These are phyloP conservation scores for Melozone crissalis DNA, from an alignment of 2,113 vertebrate genomes.

Conservation along the genomic window DNA sequence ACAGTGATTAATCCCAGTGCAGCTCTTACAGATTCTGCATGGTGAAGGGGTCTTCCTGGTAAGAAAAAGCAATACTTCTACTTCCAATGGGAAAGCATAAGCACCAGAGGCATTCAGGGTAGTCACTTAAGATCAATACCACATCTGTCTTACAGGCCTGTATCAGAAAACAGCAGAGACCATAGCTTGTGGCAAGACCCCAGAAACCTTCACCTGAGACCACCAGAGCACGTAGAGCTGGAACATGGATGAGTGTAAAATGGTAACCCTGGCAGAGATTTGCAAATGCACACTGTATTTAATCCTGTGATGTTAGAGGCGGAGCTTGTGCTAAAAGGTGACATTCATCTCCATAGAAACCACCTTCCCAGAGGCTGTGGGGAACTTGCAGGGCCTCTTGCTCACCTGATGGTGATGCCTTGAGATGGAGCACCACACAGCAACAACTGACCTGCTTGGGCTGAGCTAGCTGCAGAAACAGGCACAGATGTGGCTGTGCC, in stretches of 20 bases:
- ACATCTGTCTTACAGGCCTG: not conserved
- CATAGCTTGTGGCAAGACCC: not conserved
- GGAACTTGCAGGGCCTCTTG: not conserved
- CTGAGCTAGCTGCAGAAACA: not conserved
- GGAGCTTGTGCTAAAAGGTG: not conserved
- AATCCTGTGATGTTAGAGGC: not conserved
- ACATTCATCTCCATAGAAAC: not conserved
- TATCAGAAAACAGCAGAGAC: not conserved
- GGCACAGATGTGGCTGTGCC: not conserved
- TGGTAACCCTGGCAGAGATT: not conserved
- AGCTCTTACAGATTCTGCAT: not conserved
- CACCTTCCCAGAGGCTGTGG: not conserved
- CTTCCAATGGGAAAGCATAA: not conserved
- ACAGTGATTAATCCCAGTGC: not conserved
- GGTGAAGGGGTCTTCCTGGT: not conserved
- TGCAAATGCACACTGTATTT: not conserved
- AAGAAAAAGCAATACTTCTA: not conserved
- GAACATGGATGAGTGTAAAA: not conserved
- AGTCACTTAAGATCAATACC: rapidly evolving
- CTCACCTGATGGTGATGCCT: rapidly evolving
- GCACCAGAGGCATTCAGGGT: not conserved
- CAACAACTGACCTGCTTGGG: not conserved
- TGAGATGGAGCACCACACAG: not conserved
- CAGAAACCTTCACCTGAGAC: not conserved
- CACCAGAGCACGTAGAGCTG: not conserved